Percentiles rank a stretch among this genome's conserved stretches.
phyloP scores from a whole-genome alignment of 37 sponge, comb jelly and placozoan species.

The Agelas oroides region DNA sequence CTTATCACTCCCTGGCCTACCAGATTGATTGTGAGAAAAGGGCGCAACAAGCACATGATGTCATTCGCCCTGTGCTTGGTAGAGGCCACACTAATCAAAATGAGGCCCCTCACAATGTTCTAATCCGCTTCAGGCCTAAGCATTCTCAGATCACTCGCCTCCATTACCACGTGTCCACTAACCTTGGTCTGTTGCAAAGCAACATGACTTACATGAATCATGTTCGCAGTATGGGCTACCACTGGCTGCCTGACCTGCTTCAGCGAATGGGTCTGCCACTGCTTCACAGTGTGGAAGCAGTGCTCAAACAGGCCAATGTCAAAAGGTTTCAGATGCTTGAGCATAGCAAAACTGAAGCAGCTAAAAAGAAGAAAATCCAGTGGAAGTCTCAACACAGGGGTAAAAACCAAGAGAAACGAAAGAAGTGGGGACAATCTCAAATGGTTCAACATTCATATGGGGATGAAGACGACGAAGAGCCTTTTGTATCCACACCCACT shows the following conservation, averaged over 20 bases:
- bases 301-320: too few relatives aligned
- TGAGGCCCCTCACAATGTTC: conserved; percentile 26
- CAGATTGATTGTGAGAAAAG: conserved; percentile 43
- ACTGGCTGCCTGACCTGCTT: conserved; percentile 37
- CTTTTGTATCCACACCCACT: too few relatives aligned
- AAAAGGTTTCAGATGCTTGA: too few relatives aligned
- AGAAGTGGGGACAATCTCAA: too few relatives aligned
- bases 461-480: too few relatives aligned
- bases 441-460: too few relatives aligned
- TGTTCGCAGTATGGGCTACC: not conserved
- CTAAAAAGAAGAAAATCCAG: too few relatives aligned
- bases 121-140: conserved; percentile 8
- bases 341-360: too few relatives aligned
- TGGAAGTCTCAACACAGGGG: too few relatives aligned
- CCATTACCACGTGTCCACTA: conserved; percentile 1
- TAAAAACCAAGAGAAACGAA: too few relatives aligned
- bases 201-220: not conserved
- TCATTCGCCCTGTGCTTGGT: not conserved
- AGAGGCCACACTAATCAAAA: not conserved
- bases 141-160: not conserved
- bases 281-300: too few relatives aligned
- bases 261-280: too few relatives aligned
- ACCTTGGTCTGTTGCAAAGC: not conserved
- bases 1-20: conserved; percentile 20
- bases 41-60: not conserved